Base-by-base conservation (phyloP, 2,113 vertebrate species). In the Ellobius talpinus region DNA sequence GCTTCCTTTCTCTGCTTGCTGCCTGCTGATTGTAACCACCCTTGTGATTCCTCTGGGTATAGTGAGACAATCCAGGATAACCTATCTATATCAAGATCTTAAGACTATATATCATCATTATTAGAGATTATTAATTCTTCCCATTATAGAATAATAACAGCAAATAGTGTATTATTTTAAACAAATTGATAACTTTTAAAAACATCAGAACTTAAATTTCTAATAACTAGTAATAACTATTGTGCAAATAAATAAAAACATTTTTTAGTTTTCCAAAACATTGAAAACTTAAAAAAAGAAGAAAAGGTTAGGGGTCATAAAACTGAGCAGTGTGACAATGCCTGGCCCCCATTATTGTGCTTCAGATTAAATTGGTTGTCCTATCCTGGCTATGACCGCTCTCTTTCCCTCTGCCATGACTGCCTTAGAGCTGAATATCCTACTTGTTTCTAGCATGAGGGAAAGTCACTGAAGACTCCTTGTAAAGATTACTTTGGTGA, bases 401-500 rank as follows among this genome's bases (percentile, higher is more conserved):
- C 2, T 86, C 19, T 95, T 76, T 45, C 7, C 39, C 65, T 94
- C 92, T 66, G n/a, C 36, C 70, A 11, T 84, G 58, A 82, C 76
- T 81, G 33, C 10, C 66, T 87, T 90, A 86, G 85, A 47, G 66
- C 0, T 72, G 17, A n/a, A 10, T 31, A 36, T 87, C 52, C 90
- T 84, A 78, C 70, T 47, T 87, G 17, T 4, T 65, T 88, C 92
- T 85, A 52, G 21, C 6, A 89, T 7, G 33, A 93, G 14, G 21
- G 9, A 36, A 89, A 74, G 11, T 91, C 73, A 77, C 26, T 66
- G 77, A 31, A 16, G 47, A 1, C 3, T 79, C 93, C 39, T 31
- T 19, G 47, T 33, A 74, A 96, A 72, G 76, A 86, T 91, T 78
- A 78, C 88, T 93, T 39, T 45, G n/a, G 47, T 50, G 73, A 95